Percentiles rank a stretch among this genome's conserved stretches.
These are phyloP conservation scores for Sebastiscus tertius DNA, from an alignment of 2,797 vertebrate genomes.

Conservation along the genomic window DNA sequence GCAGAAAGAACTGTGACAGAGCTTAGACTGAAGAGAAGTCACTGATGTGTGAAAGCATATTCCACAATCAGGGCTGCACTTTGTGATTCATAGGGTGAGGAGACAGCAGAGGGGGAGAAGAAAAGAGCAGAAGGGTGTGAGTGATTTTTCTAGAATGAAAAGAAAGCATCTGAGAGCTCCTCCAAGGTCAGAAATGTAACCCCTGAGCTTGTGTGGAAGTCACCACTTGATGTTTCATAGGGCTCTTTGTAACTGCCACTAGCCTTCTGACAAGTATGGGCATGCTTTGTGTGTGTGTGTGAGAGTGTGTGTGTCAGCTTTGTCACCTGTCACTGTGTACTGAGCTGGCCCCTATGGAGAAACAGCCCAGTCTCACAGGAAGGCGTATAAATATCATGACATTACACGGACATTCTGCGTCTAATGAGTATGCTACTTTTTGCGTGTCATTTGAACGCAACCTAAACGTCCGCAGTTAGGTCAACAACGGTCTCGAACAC, in stretches of 20 bases:
- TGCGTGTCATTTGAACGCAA: too few species aligned
- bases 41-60: slow-evolving; percentile 69
- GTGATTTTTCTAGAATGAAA: slow-evolving; percentile 43
- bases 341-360: neutral
- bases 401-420: too few species aligned
- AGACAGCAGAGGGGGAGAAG: slow-evolving; percentile 35
- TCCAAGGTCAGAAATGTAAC: slow-evolving; percentile 56
- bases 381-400: too few species aligned
- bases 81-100: slow-evolving; percentile 50
- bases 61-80: slow-evolving; percentile 55
- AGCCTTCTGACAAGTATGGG: slow-evolving; percentile 13
- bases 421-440: too few species aligned
- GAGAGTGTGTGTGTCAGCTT: neutral
- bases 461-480: neutral
- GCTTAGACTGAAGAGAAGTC: slow-evolving; percentile 43
- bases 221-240: slow-evolving; percentile 38
- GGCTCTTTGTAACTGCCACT: slow-evolving; percentile 28
- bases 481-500: neutral
- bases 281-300: neutral
- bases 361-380: too few species aligned
- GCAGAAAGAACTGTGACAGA: slow-evolving; percentile 29
- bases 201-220: slow-evolving; percentile 28
- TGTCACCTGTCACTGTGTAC: neutral
- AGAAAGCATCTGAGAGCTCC: slow-evolving; percentile 41
- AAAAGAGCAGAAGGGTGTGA: slow-evolving; percentile 35